A percentile compares a stretch with the other conserved stretches of the same genome.
These are phyloP conservation scores for Sinohyriopsis cumingii DNA, from an alignment of 2,888 invertebrate species.

Conservation along the genomic window DNA sequence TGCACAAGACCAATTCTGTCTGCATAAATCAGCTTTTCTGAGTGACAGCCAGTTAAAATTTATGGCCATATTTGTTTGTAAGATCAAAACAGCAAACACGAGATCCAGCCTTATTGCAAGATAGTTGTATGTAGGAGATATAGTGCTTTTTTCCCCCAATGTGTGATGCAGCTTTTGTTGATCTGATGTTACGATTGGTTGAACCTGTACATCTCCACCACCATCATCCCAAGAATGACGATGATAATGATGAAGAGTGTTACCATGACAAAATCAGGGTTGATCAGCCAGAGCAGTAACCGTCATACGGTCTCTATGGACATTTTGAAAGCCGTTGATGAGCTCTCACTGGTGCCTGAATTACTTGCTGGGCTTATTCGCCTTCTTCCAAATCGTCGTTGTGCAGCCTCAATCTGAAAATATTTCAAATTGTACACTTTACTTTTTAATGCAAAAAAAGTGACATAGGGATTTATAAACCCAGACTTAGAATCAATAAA, in stretches of 20 bases:
- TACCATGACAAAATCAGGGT: slow-evolving; percentile 56
- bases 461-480: neutral
- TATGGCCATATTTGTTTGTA: no score
- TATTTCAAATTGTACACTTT: neutral
- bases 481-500: neutral
- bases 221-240: slow-evolving; percentile 36
- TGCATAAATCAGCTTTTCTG: no score
- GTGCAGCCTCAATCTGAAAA: slow-evolving; percentile 51
- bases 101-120: no score
- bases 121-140: no score
- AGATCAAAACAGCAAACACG: no score
- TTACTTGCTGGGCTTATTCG: slow-evolving; percentile 10
- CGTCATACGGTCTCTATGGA: slow-evolving; percentile 62
- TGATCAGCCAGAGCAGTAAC: slow-evolving; percentile 63
- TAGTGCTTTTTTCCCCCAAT: no score
- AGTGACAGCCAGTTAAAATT: no score
- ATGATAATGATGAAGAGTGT: slow-evolving; percentile 34
- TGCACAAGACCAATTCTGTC: no score
- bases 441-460: neutral
- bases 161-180: no score
- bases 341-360: slow-evolving; percentile 6
- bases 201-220: slow-evolving; percentile 40
- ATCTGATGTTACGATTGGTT: no score
- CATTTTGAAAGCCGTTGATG: slow-evolving; percentile 1
- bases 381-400: slow-evolving; percentile 32